Evolutionary conservation across 2,888 invertebrate genomes (phyloP).

Genomic region (Plebejus anna): DNA sequence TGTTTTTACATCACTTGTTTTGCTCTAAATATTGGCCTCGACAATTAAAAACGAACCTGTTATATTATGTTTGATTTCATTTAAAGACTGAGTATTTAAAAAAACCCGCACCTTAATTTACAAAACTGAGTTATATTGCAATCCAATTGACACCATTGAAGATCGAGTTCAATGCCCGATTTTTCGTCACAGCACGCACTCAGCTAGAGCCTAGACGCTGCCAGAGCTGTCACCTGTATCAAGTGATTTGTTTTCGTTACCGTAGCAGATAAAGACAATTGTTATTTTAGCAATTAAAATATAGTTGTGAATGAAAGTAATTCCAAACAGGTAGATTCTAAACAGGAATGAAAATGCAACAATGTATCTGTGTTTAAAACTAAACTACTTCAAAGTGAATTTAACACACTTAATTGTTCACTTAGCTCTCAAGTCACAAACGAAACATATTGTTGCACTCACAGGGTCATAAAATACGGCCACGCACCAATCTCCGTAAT

Average conservation of each 20-base stretch:
- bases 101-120: neutral
- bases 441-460: conserved; percentile 56
- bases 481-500: conserved; percentile 57
- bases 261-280: conserved; percentile 50
- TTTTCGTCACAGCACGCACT: conserved; percentile 62
- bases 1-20: neutral
- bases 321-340: conserved; percentile 43
- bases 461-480: conserved; percentile 52
- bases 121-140: neutral
- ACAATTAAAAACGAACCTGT: neutral
- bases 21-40: neutral
- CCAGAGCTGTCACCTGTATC: conserved; percentile 48
- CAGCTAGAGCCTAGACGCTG: conserved; percentile 35
- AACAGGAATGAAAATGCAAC: neutral
- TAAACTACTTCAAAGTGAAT: neutral
- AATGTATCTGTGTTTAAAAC: neutral
- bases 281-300: conserved; percentile 60
- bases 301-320: conserved; percentile 63
- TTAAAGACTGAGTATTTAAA: neutral
- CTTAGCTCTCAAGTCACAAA: conserved; percentile 50
- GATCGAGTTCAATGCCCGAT: conserved; percentile 44
- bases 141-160: neutral
- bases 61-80: neutral
- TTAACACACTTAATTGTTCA: conserved; percentile 5
- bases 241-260: conserved; percentile 71